Percentiles rank a stretch among this genome's conserved stretches.
Evolutionary conservation across 2,113 vertebrate genomes (phyloP).

Genomic region (Acanthisitta chloris): DNA sequence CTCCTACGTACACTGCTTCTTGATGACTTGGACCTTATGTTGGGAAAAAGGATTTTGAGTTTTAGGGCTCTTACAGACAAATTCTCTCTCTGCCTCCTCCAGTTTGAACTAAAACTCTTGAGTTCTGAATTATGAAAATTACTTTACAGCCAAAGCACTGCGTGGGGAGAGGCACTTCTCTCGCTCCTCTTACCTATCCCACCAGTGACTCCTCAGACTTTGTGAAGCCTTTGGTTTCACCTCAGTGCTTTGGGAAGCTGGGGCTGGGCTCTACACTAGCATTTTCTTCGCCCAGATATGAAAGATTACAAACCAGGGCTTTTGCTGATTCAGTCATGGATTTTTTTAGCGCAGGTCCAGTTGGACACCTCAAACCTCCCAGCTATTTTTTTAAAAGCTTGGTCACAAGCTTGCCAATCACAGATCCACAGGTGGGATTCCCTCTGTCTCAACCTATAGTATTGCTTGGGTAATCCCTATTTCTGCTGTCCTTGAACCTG

Average conservation of each 20-base stretch:
- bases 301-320: background rate
- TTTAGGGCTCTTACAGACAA: background rate
- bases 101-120: background rate
- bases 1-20: background rate
- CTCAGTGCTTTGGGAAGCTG: background rate
- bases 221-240: background rate
- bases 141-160: background rate
- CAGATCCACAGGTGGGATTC: background rate
- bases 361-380: background rate
- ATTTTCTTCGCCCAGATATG: background rate
- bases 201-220: background rate
- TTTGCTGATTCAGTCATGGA: background rate
- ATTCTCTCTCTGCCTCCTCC: background rate
- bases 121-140: background rate
- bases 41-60: background rate
- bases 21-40: rapidly evolving
- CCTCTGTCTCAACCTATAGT: background rate
- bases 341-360: background rate
- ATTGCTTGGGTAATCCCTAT: background rate
- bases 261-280: background rate
- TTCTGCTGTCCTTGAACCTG: background rate
- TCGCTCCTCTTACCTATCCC: background rate
- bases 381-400: background rate
- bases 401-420: background rate
- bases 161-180: background rate